Conservation (phyloP, 2,888 invertebrate genomes). For the Cosmia pyralina region DNA sequence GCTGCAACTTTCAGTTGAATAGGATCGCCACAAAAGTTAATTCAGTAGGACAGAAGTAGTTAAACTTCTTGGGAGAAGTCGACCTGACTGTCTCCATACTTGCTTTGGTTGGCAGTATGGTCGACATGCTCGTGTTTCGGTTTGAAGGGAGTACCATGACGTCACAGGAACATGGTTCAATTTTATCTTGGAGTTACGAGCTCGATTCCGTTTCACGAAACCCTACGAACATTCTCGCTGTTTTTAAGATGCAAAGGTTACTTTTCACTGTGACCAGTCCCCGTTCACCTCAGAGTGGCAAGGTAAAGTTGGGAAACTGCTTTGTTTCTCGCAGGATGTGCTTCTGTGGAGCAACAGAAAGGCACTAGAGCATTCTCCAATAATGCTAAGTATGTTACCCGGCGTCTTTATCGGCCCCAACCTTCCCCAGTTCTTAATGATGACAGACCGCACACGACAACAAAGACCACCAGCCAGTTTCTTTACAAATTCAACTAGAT, state of each 20-base stretch:
- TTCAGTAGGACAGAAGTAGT: not conserved
- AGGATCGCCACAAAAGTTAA: constrained; percentile 12
- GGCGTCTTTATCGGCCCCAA: not conserved
- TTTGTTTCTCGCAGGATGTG: not conserved
- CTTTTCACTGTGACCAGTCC: not conserved
- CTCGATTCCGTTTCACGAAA: not conserved
- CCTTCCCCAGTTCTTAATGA: not conserved
- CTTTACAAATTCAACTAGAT: not conserved
- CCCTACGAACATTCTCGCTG: not conserved
- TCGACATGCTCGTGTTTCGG: too few relatives aligned
- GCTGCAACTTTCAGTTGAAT: constrained; percentile 46
- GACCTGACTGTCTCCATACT: not conserved
- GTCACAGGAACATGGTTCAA: not conserved
- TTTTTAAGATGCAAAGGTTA: not conserved
- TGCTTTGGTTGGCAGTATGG: too few relatives aligned
- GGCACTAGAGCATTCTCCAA: too few relatives aligned
- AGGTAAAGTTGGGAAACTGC: not conserved
- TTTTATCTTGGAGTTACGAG: not conserved
- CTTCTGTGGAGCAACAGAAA: not conserved
- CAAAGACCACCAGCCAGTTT: not conserved
- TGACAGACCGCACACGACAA: not conserved
- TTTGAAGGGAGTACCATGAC: not conserved
- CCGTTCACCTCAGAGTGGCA: not conserved
- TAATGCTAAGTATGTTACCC: not conserved
- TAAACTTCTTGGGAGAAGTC: not conserved